These are phyloP conservation scores for Ceratina australensis DNA, from an alignment of 1,140 invertebrate species.

Conservation along the genomic window DNA sequence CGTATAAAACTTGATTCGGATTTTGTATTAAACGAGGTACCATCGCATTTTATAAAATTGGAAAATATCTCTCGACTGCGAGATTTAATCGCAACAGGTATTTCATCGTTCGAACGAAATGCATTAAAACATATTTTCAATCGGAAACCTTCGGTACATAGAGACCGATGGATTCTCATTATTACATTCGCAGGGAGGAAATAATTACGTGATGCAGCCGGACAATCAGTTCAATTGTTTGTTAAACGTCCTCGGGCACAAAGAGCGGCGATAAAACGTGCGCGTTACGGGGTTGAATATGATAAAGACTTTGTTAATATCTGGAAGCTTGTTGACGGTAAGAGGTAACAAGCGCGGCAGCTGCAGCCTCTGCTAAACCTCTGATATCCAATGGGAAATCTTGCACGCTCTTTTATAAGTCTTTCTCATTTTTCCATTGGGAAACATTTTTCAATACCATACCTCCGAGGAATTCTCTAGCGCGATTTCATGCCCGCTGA, in stretches of 20 bases:
- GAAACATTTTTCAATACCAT: conserved; percentile 40
- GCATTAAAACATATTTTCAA: not conserved
- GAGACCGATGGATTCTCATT: conserved; percentile 6
- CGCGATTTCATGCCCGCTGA: not conserved
- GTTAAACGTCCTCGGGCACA: too few relatives aligned
- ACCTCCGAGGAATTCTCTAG: not conserved
- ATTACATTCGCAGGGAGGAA: not conserved
- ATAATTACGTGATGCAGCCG: too few relatives aligned
- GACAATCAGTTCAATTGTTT: too few relatives aligned
- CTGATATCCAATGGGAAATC: conserved; percentile 44
- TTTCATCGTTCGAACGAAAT: not conserved
- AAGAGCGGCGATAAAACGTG: not conserved
- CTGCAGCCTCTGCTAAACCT: conserved; percentile 24
- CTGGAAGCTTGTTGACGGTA: not conserved
- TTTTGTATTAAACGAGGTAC: too few relatives aligned
- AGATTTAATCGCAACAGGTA: not conserved
- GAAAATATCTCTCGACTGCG: not conserved
- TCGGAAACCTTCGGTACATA: not conserved
- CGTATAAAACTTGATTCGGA: too few relatives aligned
- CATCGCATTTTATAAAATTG: too few relatives aligned
- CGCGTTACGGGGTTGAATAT: not conserved
- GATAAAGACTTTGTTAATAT: conserved; percentile 1
- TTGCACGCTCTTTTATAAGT: conserved; percentile 9
- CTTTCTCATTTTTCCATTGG: conserved; percentile 20
- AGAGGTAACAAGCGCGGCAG: not conserved